Evolutionary conservation across 2,888 invertebrate genomes (phyloP).

Genomic region (Macrostomum cliftonense): DNA sequence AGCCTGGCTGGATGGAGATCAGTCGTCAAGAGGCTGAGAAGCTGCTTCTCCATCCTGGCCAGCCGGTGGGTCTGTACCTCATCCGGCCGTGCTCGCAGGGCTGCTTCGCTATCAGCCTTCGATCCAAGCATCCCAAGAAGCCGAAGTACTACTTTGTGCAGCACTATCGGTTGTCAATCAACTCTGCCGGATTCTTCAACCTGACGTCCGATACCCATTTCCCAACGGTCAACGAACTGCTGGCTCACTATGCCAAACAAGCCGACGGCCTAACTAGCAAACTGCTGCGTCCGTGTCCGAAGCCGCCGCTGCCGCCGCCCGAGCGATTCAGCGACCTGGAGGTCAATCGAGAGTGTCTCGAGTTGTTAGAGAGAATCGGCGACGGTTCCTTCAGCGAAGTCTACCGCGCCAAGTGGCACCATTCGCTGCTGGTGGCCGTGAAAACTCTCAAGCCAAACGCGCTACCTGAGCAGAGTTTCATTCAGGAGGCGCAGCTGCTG

Average conservation of each 20-base stretch:
- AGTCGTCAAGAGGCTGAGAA: slow-evolving; percentile 89
- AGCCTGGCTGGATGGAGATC: slow-evolving; percentile 45
- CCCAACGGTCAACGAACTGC: too few relatives aligned
- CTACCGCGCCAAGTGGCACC: slow-evolving; percentile 57
- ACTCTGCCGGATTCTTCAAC: slow-evolving; percentile 39
- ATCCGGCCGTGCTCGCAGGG: slow-evolving; percentile 39
- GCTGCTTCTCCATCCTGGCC: slow-evolving; percentile 62
- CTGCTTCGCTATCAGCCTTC: slow-evolving; percentile 20
- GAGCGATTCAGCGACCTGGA: too few relatives aligned
- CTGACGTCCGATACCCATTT: too few relatives aligned
- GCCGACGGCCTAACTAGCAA: slow-evolving; percentile 45
- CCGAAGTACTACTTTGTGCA: too few relatives aligned
- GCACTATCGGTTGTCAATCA: too few relatives aligned
- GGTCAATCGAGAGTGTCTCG: too few relatives aligned
- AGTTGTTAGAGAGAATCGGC: too few relatives aligned
- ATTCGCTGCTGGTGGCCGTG: slow-evolving; percentile 85
- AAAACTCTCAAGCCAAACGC: slow-evolving; percentile 75
- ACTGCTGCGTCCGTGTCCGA: too few relatives aligned
- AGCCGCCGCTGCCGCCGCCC: too few relatives aligned
- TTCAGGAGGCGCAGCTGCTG: too few relatives aligned
- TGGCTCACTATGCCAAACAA: slow-evolving; percentile 51
- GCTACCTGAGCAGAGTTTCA: slow-evolving; percentile 44
- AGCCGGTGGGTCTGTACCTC: slow-evolving; percentile 77
- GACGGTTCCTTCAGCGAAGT: too few relatives aligned
- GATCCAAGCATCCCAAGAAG: slow-evolving; percentile 21